A percentile compares a stretch with the other conserved stretches of the same genome.
phyloP scores from a whole-genome alignment of 2,888 invertebrate genomes.

The Syrista parreyssii region DNA sequence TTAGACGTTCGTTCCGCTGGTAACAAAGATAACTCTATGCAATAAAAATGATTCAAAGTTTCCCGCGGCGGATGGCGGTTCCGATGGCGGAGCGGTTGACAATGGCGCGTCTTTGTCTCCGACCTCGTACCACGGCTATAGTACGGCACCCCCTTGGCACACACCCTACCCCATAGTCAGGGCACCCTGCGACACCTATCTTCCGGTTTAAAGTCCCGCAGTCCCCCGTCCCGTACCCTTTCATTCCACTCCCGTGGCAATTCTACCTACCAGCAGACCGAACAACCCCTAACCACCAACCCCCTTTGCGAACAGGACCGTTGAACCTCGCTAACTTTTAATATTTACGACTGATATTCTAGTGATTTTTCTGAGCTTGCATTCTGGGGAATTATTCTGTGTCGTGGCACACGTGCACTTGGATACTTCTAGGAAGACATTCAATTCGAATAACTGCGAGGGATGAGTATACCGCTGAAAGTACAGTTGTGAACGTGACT shows the following conservation, averaged over 20 bases:
- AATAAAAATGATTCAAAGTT: slow-evolving; percentile 68
- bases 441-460: too few relatives aligned
- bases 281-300: too few relatives aligned
- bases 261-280: too few relatives aligned
- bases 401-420: too few relatives aligned
- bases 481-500: too few relatives aligned
- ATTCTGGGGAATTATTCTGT: too few relatives aligned
- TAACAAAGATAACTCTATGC: slow-evolving; percentile 67
- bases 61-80: slow-evolving; percentile 66
- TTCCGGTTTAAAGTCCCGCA: slow-evolving; percentile 66
- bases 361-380: slow-evolving; percentile 35
- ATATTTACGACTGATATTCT: slow-evolving; percentile 67
- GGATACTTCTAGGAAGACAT: too few relatives aligned
- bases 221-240: too few relatives aligned
- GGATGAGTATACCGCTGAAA: too few relatives aligned
- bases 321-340: slow-evolving; percentile 63
- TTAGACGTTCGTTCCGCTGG: slow-evolving; percentile 65
- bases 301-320: too few relatives aligned
- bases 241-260: too few relatives aligned
- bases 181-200: slow-evolving; percentile 66
- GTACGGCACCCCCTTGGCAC: slow-evolving; percentile 32
- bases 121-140: slow-evolving; percentile 39
- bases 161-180: slow-evolving; percentile 37
- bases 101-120: slow-evolving; percentile 66
- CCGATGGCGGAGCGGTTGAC: slow-evolving; percentile 66